Evolutionary conservation across 2,888 invertebrate genomes (phyloP), one percentile per base, ranked within the genome.

Genomic region (Drosophila buzzatii): DNA sequence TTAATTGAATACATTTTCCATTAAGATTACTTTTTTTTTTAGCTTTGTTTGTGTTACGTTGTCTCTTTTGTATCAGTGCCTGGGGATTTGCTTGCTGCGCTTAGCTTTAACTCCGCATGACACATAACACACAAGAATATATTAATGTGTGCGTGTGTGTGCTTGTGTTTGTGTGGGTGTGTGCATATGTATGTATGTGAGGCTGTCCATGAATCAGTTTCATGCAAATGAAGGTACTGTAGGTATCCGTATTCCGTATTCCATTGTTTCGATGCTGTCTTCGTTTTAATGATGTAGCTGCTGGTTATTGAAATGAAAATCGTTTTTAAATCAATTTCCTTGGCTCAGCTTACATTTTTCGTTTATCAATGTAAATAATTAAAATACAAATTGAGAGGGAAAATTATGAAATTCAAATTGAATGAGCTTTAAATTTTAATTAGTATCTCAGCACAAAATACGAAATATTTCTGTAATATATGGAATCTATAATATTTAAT

Each of bases 201-300:
- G 16, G 35, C 16, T 31, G n/a, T 35, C 16, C 41, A 57, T 70
- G 55, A 61, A 23, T 61, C 33, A 45, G 47, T 47, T 44, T 61
- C 64, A 81, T 82, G 76, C 71, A 82, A 85, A 85, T 82, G 55
- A 82, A 68, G 57, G 76, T 61, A 70, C 58, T 55, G 68, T 62
- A 62, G 41, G 59, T 76, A 82, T 67, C 61, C 57, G 41, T 23
- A 70, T 64, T 67, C 61, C 57, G 41, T 23, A 70, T 64, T 63
- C 68, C 63, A 82, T 85, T 79, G 73, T 73, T 68, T 69, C 31
- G 56, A 20, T 53, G 65, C 53, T 69, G 59, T 52, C 27, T 69
- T 31, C 35, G 45, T 33, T 66, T 74, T 79, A 73, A 74, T 74
- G 52, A 51, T 49, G 27, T 73, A 45, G 47, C 63, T 62, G 70